Conservation (phyloP, 2,113 vertebrate species). For the Martes martes region DNA sequence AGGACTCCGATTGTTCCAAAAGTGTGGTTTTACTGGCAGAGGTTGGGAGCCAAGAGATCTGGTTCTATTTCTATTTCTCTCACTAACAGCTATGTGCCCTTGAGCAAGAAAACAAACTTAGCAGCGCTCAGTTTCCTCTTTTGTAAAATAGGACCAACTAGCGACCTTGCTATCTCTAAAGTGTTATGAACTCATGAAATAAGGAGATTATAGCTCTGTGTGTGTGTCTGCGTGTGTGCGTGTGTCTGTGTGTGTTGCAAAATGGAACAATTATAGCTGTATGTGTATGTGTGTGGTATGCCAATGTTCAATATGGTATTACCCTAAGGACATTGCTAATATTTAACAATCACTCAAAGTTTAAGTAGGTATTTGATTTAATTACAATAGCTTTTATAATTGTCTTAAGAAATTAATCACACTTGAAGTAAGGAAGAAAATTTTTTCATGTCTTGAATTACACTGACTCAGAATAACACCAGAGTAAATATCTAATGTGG, state of each 20-base stretch:
- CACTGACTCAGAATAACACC: neutral
- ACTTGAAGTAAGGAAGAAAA: slow-evolving; percentile 36
- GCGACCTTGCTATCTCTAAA: neutral
- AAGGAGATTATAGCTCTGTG: neutral
- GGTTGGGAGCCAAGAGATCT: neutral
- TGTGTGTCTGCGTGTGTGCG: neutral
- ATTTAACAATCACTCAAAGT: slow-evolving; percentile 49
- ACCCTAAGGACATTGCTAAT: slow-evolving; percentile 43
- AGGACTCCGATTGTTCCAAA: neutral
- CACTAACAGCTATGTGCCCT: neutral
- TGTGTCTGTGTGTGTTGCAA: neutral
- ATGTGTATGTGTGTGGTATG: neutral
- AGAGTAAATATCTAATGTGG: neutral
- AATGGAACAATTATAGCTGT: neutral
- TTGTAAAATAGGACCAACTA: neutral
- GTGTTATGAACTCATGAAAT: neutral
- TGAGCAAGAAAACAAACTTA: neutral
- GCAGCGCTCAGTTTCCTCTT: neutral
- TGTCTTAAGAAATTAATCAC: slow-evolving; percentile 68
- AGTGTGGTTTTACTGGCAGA: neutral
- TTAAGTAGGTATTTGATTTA: slow-evolving; percentile 65
- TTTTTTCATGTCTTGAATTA: neutral
- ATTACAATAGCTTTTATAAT: slow-evolving; percentile 69
- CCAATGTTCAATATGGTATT: neutral
- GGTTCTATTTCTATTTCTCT: neutral